A percentile compares a stretch with the other conserved stretches of the same genome.
Evolutionary conservation across 1,140 invertebrate genomes (phyloP).

Genomic region (Zelostemma sp.): DNA sequence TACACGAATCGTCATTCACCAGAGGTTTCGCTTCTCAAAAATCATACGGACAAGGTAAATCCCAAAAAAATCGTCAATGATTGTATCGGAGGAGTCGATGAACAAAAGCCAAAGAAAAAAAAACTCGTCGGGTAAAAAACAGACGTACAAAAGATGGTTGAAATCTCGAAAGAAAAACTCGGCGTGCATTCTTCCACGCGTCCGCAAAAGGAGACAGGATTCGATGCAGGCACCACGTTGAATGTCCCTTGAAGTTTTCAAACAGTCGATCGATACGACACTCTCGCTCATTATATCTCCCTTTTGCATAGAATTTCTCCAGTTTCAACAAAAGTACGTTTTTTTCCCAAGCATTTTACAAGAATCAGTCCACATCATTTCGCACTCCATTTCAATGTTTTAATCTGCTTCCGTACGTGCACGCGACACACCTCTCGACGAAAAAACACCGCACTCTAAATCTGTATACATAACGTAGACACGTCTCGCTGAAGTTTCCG

Average conservation of each 20-base stretch:
- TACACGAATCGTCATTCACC: no score
- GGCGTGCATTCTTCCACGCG: no score
- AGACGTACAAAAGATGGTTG: no score
- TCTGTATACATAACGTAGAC: slow-evolving; percentile 18
- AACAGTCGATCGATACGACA: slow-evolving; percentile 60
- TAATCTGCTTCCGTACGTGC: slow-evolving; percentile 61
- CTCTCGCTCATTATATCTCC: slow-evolving; percentile 62
- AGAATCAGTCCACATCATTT: slow-evolving; percentile 60
- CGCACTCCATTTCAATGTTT: slow-evolving; percentile 35
- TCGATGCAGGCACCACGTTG: slow-evolving; percentile 63
- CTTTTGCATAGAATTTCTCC: slow-evolving; percentile 66
- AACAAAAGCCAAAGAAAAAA: no score
- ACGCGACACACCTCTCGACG: slow-evolving; percentile 64
- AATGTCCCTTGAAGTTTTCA: slow-evolving; percentile 61
- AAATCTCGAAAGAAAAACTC: no score
- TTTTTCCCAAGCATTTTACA: slow-evolving; percentile 62
- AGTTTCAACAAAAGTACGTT: slow-evolving; percentile 67
- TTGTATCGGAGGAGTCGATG: no score
- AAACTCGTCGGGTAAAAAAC: no score
- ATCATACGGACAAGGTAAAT: no score
- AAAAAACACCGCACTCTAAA: slow-evolving; percentile 60
- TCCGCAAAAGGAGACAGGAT: slow-evolving; percentile 54
- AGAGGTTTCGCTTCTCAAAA: no score
- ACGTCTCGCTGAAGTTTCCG: slow-evolving; percentile 25
- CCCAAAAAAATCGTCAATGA: no score